phyloP scores from a whole-genome alignment of 2,797 vertebrate species.

The Urosaurus nigricauda region DNA sequence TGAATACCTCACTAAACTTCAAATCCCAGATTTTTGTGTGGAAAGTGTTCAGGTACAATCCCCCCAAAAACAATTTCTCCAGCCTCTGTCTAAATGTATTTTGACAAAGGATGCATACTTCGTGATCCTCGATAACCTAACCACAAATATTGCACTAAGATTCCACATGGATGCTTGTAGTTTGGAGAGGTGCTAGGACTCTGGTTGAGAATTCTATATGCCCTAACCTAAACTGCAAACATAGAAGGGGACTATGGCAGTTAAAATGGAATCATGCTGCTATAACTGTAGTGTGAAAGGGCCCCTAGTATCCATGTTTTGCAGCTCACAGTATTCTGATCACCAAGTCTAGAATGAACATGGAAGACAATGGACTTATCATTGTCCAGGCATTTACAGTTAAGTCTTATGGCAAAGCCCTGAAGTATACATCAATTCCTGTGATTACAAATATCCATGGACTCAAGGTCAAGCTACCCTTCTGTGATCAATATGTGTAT shows the following conservation, averaged over 20 bases:
- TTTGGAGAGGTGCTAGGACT: no score
- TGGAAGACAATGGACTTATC: slow-evolving; percentile 58
- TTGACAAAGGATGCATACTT: not conserved
- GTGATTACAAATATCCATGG: slow-evolving; percentile 46
- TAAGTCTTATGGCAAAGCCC: slow-evolving; percentile 59
- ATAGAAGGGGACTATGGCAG: no score
- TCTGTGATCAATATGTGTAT: slow-evolving; percentile 69
- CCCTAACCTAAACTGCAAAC: no score
- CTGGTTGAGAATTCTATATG: no score
- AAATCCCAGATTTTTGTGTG: not conserved
- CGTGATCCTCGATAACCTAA: not conserved
- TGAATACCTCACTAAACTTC: no score
- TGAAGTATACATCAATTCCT: slow-evolving; percentile 41
- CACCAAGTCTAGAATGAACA: slow-evolving; percentile 36
- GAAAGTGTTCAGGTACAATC: no score
- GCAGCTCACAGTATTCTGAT: slow-evolving; percentile 55
- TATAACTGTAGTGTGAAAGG: no score
- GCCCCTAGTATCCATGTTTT: slow-evolving; percentile 17
- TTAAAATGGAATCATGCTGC: no score
- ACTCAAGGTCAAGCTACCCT: slow-evolving; percentile 67
- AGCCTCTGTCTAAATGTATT: not conserved
- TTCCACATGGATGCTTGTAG: no score
- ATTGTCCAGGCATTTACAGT: slow-evolving; percentile 53
- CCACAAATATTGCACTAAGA: no score
- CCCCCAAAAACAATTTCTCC: not conserved